phyloP scores from a whole-genome alignment of 2,888 invertebrate genomes.

The Agonopterix alstromeriana region DNA sequence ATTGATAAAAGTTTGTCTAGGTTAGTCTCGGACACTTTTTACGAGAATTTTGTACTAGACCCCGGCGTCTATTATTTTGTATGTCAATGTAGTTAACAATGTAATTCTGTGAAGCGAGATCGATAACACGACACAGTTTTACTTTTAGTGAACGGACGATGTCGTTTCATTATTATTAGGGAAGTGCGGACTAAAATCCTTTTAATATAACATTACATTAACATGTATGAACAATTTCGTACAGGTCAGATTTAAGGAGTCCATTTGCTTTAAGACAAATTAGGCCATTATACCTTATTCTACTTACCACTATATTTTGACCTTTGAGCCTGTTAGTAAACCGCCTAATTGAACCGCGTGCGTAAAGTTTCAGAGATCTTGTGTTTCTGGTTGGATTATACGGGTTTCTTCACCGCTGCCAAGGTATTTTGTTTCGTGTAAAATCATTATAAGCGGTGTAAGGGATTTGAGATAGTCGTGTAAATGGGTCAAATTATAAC shows the following conservation, averaged over 20 bases:
- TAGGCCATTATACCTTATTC: conserved; percentile 44
- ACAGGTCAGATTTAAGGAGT: conserved; percentile 33
- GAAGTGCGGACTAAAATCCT: not conserved
- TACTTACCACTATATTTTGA: conserved; percentile 18
- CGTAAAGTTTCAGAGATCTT: not conserved
- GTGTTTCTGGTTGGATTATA: not conserved
- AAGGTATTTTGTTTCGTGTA: conserved; percentile 5
- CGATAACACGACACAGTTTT: too few relatives aligned
- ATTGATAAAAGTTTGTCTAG: too few relatives aligned
- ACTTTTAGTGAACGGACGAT: too few relatives aligned
- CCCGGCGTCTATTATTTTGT: too few relatives aligned
- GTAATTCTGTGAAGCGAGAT: too few relatives aligned
- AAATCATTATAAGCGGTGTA: not conserved
- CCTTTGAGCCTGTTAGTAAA: not conserved
- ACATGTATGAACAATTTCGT: conserved; percentile 24
- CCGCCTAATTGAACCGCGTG: too few relatives aligned
- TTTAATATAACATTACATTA: conserved; percentile 21
- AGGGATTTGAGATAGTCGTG: too few relatives aligned
- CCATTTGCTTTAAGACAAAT: conserved; percentile 41
- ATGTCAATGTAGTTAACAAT: too few relatives aligned
- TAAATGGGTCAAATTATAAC: too few relatives aligned
- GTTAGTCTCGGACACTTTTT: too few relatives aligned
- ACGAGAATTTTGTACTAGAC: too few relatives aligned
- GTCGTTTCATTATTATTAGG: too few relatives aligned
- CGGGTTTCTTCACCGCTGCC: not conserved